Conservation (phyloP, 2,113 vertebrate genomes). For the Sterna hirundo region DNA sequence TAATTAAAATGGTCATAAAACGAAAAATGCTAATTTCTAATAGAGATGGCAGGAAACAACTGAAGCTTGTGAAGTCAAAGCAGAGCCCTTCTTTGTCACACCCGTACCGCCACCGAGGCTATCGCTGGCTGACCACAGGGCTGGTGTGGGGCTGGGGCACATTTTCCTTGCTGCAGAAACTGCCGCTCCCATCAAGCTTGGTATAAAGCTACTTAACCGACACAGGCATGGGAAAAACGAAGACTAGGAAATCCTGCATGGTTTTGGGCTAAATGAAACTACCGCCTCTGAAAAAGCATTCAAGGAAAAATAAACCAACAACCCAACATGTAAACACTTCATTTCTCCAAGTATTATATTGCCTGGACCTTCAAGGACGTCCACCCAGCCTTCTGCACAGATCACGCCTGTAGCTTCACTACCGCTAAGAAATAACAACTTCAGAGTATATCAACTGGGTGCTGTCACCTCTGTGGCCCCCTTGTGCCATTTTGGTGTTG, state of each 20-base stretch:
- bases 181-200: neutral
- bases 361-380: neutral
- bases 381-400: neutral
- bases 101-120: neutral
- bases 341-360: neutral
- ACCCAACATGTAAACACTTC: neutral
- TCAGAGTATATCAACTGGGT: neutral
- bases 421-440: neutral
- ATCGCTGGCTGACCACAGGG: neutral
- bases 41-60: neutral
- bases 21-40: constrained; percentile 17
- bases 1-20: constrained; percentile 60
- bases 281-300: neutral
- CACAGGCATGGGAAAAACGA: neutral
- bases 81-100: neutral
- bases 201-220: neutral
- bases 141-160: neutral
- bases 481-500: neutral
- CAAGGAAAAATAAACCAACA: neutral
- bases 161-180: neutral
- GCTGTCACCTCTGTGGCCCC: neutral
- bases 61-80: constrained; percentile 27
- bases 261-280: neutral
- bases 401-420: neutral
- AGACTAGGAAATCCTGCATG: neutral